Base-by-base conservation (phyloP, 1,140 invertebrate genomes). In the Drosophila ironensis region DNA sequence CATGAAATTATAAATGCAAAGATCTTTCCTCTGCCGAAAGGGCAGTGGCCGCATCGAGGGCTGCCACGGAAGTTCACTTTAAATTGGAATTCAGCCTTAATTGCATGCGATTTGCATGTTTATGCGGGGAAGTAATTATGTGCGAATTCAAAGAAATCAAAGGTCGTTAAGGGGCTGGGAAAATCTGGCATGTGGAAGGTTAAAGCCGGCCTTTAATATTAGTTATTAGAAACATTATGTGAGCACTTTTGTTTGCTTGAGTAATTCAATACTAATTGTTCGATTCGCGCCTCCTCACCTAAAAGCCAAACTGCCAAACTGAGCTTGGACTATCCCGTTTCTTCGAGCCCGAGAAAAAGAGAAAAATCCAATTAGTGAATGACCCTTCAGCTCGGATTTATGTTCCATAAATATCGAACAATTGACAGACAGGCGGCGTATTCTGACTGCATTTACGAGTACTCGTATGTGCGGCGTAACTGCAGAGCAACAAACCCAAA, bases 1-100 rank as follows among this genome's bases (percentile, higher is more conserved):
- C 78, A 77, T 82, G 63, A 82, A 84, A 71, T 61, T 60, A 60
- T 44, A 60, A 69, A 56, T 56, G 51, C 42, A 38, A 57, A 47
- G 24, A 47, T 41, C 53, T 42, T 47, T 16, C 42, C 11, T 45
- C 41, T 27, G 12, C 14, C 14, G 19, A 28, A 22, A 12, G 19
- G 40, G 38, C 48, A 52, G 9, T 41, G 25, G 17, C 50, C 50
- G 48, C 17, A 28, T 17, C 38, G 51, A 28, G 41, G 24, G 40
- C 14, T 38, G 22, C 38, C 40, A 28, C 56, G 60, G 60, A 64
- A 64, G 57, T 63, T 47, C 19, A 22, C 17, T 22, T 16, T 25
- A 11, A 44, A 59, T 60, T 44, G 25, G 12, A 46, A 46, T 63
- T 47, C 9, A 22, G 7, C 12, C 14, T 37, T 63, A 63, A 63